Base-by-base conservation (phyloP, 1,140 invertebrate species). In the Aphaenogaster rudis region DNA sequence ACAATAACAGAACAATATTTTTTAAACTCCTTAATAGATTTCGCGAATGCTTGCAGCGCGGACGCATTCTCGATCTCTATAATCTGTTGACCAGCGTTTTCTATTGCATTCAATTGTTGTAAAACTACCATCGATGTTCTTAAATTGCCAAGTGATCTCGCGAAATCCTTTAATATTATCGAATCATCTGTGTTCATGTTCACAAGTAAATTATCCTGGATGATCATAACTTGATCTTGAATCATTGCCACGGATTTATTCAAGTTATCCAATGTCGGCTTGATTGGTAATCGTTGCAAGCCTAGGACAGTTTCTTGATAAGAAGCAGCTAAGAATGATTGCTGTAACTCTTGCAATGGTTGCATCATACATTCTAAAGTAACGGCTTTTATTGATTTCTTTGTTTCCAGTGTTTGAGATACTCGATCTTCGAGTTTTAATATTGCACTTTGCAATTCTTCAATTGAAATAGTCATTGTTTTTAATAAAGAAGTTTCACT, bases 291-390 rank as follows among this genome's bases (percentile, higher is more conserved):
- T 42, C 67, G 48, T n/a, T 91, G 82, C 3, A 91, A 50, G 0
- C 42, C n/a, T 48, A 80, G 45, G 9, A 39, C 59, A 8, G 17
- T 64, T 7, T 76, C 50, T 57, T 67, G 33, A 5, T 82, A 57
- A 50, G 88, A 17, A 0, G 81, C 77, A 3, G 61, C 74, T 9
- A 79, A 79, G 39, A 91, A 84, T 1, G 77, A 74, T 45, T 82
- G 81, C 11, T 90, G 77, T 0, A 91, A 50, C 0, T 88, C 54
- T 15, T 90, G 76, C n/a, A 91, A n/a, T 0, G 90, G 89, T 9
- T 86, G 63, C 8, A 88, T 9, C 59, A 90, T 91, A 6, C 42
- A 86, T n/a, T 74, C 21, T 7, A 90, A 63, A 15, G 86, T 21
- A 2, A 86, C 21, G n/a, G 33, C 52, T 66, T 82, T 84, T 36